Evolutionary conservation across 2,888 invertebrate species (phyloP), one percentile per base, ranked within the genome.

Genomic region (Zelleria hepariella): DNA sequence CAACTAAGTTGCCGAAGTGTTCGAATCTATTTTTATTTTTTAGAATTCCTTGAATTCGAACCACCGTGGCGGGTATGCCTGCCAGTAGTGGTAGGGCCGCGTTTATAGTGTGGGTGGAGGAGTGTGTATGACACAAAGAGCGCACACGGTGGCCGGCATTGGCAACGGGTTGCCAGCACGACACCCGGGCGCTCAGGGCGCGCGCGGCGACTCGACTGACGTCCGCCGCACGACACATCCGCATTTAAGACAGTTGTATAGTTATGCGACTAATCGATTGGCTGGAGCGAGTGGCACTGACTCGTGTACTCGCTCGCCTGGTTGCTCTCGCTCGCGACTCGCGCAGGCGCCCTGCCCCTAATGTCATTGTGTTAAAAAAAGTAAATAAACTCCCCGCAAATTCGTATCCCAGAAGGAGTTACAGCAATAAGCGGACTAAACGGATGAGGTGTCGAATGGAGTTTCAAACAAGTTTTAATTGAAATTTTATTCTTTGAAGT

Each of bases 191-290:
- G 73, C 73, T 75, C 77, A 72, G 72, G 74, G 71, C 80, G 82
- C 77, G 76, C 74, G 76, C 80, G 81, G 78, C 74, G 77, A 71
- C 74, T 85, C 85, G 79, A 88, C 88, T 88, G 86, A 86, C 86
- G 86, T 80, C 77, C 75, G 75, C 77, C 77, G 77, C 82, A 85
- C 85, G 83, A 86, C 87, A 86, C 86, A 88, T 88, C 88, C 87
- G 88, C 88, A 88, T 87, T 87, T 88, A 88, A 88, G 86, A 87
- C 87, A 86, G 81, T 85, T 87, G 86, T 86, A 86, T 87, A 86
- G 88, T 87, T 87, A 87, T 87, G 87, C 87, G 88, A 88, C 88
- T 88, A 88, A 88, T 88, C 88, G 88, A 88, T 88, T 87, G 87
- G 88, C 86, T 78, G 83, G 82, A 87, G 83, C 77, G 85, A 83